Base-by-base conservation (phyloP, 2,113 vertebrate species). In the Thamnophis sirtalis region DNA sequence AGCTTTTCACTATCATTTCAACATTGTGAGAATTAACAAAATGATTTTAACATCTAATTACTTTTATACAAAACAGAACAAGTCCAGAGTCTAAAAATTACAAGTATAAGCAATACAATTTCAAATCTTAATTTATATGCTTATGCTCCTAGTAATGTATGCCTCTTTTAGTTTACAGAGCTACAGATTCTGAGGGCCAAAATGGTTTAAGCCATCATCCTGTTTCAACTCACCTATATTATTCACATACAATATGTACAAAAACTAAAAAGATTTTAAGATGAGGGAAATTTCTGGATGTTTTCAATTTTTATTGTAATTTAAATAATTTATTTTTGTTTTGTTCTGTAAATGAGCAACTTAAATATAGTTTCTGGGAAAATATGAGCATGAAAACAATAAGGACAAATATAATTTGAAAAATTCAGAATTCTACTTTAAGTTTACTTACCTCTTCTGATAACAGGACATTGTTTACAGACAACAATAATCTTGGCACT, bases 401-500 rank as follows among this genome's bases (percentile, higher is more conserved):
- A 28, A 48, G 19, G 21, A n/a, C 55, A 84, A 56, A 19, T 33
- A 15, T 92, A 2, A 84, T 33, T 15, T 80, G 26, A 9, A 92
- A 89, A 89, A 92, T 60, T 17, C 55, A 92, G 22, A 89, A 86
- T 89, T 63, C 54, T 21, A 55, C 63, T 50, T 84, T 86, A 13
- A 0, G 54, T 73, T 86, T 68, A 96, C 98, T 98, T 93, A 99
- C 99, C 99, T 98, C 99, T 98, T 95, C 98, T 98, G 97, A 99
- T 96, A 49, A 98, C 97, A 28, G 99, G 99, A 90, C 99, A 99
- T 95, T 99, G 99, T 96, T 98, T 99, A 97, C 99, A 99, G 90
- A 99, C 96, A 95, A 99, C 98, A 28, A 96, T 55, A 86, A 99
- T 97, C 96, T 98, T 99, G 96, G 98, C 98, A 93, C 99, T 99